A percentile compares a stretch with the other conserved stretches of the same genome.
phyloP scores from a whole-genome alignment of 1,140 invertebrate species.

The Armadillidium nasatum region DNA sequence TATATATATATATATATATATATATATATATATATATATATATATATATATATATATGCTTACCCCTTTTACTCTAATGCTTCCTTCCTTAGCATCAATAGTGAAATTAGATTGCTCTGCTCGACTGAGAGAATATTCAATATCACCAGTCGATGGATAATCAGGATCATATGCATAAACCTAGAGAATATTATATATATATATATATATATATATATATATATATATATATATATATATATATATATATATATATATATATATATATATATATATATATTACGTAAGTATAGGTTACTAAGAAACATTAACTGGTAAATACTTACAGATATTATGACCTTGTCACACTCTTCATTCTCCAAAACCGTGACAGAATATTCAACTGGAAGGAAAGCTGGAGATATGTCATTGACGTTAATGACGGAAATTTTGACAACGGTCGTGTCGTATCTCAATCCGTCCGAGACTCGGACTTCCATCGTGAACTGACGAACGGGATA shows the following conservation, averaged over 20 bases:
- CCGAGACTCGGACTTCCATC: constrained; percentile 22
- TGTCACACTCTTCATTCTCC: constrained; percentile 23
- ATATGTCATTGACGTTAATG: constrained; percentile 23
- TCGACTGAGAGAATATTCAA: not conserved
- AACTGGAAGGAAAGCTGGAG: constrained; percentile 14
- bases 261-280: too few relatives aligned
- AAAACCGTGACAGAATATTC: constrained; percentile 19
- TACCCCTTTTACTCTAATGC: not conserved
- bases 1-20: too few relatives aligned
- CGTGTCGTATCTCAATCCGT: constrained; percentile 20
- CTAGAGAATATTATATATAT: too few relatives aligned
- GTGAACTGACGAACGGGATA: constrained; percentile 12
- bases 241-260: too few relatives aligned
- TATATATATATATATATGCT: too few relatives aligned
- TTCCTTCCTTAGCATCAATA: not conserved
- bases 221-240: too few relatives aligned
- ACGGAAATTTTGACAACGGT: constrained; percentile 23
- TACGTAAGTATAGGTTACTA: too few relatives aligned
- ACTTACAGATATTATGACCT: too few relatives aligned
- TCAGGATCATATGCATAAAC: not conserved
- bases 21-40: too few relatives aligned
- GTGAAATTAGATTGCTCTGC: not conserved
- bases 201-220: too few relatives aligned
- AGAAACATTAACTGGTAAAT: too few relatives aligned
- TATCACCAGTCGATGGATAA: not conserved